These are phyloP conservation scores for Amaurobius ferox DNA, from an alignment of 2,888 invertebrate species.

Conservation along the genomic window DNA sequence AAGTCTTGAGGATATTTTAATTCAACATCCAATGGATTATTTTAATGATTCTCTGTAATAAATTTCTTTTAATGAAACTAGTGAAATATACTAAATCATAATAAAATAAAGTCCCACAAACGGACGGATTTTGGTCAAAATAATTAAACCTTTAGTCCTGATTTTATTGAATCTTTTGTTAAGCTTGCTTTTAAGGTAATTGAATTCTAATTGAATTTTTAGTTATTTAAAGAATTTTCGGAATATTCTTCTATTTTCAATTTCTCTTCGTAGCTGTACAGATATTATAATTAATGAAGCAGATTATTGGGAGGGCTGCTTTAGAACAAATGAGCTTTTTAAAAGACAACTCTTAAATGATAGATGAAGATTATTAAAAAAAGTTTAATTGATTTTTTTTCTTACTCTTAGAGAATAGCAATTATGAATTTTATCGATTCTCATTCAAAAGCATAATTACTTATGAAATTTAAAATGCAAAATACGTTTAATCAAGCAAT, in stretches of 20 bases:
- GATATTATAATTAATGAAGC: neutral
- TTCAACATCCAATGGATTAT: too few species aligned
- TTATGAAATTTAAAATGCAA: too few species aligned
- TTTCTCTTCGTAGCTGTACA: neutral
- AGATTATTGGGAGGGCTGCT: neutral
- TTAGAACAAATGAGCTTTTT: neutral
- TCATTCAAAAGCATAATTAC: too few species aligned
- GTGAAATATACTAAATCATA: neutral
- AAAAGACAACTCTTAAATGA: too few species aligned
- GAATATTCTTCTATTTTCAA: neutral
- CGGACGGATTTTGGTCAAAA: neutral
- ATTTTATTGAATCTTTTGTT: constrained; percentile 1
- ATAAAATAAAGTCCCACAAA: neutral
- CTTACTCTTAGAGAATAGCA: too few species aligned
- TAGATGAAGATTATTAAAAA: too few species aligned
- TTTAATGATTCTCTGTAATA: too few species aligned
- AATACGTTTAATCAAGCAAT: too few species aligned
- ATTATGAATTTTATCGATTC: too few species aligned
- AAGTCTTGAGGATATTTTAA: too few species aligned
- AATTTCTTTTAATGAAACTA: neutral
- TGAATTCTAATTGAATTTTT: constrained; percentile 18
- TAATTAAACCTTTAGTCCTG: neutral
- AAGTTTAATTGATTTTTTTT: too few species aligned
- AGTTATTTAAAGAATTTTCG: neutral
- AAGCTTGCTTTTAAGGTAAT: neutral